Percentiles rank a stretch among this genome's conserved stretches.
Evolutionary conservation across 2,113 vertebrate genomes (phyloP).

Genomic region (Hemiprocne comata): DNA sequence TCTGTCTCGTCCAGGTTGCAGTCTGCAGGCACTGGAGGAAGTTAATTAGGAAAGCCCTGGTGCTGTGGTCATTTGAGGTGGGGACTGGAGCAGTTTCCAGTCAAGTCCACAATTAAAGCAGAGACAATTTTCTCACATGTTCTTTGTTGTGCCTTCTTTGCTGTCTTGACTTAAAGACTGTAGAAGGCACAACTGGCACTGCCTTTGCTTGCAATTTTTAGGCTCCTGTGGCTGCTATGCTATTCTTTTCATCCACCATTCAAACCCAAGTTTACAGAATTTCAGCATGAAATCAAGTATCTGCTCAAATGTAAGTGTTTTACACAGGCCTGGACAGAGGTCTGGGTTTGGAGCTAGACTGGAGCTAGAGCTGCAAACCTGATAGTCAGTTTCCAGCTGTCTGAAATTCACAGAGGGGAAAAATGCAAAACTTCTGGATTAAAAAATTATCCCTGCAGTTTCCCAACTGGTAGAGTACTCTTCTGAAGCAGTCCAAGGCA

Average conservation of each 20-base stretch:
- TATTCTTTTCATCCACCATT: background rate
- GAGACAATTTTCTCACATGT: accelerated
- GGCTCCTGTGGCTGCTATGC: background rate
- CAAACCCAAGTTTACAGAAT: background rate
- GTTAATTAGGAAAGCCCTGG: background rate
- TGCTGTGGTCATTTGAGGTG: background rate
- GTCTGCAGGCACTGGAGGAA: background rate
- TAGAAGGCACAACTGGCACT: background rate
- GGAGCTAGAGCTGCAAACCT: background rate
- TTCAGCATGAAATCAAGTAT: background rate
- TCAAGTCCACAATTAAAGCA: background rate
- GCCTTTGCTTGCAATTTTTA: background rate
- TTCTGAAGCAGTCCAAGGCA: background rate
- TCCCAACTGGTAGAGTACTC: background rate
- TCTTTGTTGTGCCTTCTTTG: accelerated
- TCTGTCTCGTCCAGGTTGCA: background rate
- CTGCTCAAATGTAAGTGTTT: background rate
- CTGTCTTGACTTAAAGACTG: background rate
- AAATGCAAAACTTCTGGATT: background rate
- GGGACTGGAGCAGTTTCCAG: background rate
- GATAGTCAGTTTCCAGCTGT: background rate
- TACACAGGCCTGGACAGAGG: background rate
- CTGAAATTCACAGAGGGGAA: background rate
- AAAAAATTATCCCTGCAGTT: background rate
- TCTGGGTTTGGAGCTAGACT: background rate